Evolutionary conservation across 1,140 invertebrate genomes (phyloP).

Genomic region (Drosophila teissieri): DNA sequence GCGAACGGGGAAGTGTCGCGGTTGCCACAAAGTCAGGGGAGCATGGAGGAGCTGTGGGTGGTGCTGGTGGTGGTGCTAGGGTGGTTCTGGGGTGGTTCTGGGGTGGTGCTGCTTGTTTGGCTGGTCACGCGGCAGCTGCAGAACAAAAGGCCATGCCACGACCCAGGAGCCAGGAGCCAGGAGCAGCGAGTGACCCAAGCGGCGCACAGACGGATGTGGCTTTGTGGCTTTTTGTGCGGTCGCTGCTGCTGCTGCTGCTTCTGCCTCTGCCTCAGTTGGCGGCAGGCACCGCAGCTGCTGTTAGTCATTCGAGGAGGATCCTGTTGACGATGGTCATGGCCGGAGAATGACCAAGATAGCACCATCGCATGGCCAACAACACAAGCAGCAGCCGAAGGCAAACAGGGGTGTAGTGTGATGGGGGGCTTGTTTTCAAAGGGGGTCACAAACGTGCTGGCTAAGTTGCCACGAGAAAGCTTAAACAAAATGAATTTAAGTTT

Average conservation of each 20-base stretch:
- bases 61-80: conserved; percentile 39
- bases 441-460: not conserved
- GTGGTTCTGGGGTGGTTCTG: conserved; percentile 14
- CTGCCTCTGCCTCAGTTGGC: conserved; percentile 23
- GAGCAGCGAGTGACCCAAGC: conserved; percentile 34
- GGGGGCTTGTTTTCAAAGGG: not conserved
- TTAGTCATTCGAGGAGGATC: conserved; percentile 73
- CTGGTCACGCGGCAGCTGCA: conserved; percentile 74
- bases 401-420: conserved; percentile 1
- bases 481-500: not conserved
- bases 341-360: conserved; percentile 54
- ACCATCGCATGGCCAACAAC: conserved; percentile 12
- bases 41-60: conserved; percentile 3
- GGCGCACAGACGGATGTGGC: conserved; percentile 77
- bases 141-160: conserved; percentile 67
- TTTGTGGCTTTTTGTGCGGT: conserved; percentile 71
- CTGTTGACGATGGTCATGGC: conserved; percentile 54
- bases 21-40: conserved; percentile 19
- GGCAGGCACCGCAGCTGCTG: conserved; percentile 58
- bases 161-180: conserved; percentile 15
- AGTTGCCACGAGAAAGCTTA: too few relatives aligned
- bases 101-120: conserved; percentile 63
- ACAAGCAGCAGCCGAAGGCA: conserved; percentile 9
- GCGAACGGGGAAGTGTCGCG: conserved; percentile 48
- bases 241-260: conserved; percentile 24